Conservation (phyloP, 1,140 invertebrate species). For the Magallana ariakensis region DNA sequence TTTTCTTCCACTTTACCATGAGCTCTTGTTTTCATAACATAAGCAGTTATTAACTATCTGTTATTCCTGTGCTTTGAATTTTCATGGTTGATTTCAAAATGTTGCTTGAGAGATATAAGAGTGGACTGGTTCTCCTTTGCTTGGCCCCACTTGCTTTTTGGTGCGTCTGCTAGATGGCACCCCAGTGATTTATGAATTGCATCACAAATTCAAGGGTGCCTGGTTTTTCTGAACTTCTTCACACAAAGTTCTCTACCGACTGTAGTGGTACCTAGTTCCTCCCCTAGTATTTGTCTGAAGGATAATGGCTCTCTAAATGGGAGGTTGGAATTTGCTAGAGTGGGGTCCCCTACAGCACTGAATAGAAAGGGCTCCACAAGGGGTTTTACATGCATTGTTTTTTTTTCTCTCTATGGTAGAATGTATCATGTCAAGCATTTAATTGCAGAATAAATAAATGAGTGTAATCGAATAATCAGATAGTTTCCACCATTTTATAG, state of each 20-base stretch:
- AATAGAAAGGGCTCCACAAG: background rate
- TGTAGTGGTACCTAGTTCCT: background rate
- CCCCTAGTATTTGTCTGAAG: slow-evolving; percentile 4
- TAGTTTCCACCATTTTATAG: background rate
- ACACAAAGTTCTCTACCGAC: background rate
- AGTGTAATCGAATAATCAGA: background rate
- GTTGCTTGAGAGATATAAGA: background rate
- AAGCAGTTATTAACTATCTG: too few species aligned
- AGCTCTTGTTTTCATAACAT: too few species aligned
- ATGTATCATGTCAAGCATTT: background rate
- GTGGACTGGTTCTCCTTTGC: background rate
- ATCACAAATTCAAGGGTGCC: slow-evolving; percentile 25
- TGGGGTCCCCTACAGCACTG: slow-evolving; percentile 28
- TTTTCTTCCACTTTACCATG: too few species aligned
- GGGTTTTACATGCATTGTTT: background rate
- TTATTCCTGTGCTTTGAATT: too few species aligned
- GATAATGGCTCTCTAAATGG: slow-evolving; percentile 21
- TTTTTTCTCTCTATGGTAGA: background rate
- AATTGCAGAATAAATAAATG: background rate
- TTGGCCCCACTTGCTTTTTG: background rate
- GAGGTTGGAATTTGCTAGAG: slow-evolving; percentile 24
- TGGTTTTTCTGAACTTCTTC: slow-evolving; percentile 31
- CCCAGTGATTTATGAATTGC: slow-evolving; percentile 31
- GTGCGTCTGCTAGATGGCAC: slow-evolving; percentile 2
- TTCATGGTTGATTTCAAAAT: too few species aligned